Base-by-base conservation (phyloP, 2,113 vertebrate species). In the Chloroceryle aenea region DNA sequence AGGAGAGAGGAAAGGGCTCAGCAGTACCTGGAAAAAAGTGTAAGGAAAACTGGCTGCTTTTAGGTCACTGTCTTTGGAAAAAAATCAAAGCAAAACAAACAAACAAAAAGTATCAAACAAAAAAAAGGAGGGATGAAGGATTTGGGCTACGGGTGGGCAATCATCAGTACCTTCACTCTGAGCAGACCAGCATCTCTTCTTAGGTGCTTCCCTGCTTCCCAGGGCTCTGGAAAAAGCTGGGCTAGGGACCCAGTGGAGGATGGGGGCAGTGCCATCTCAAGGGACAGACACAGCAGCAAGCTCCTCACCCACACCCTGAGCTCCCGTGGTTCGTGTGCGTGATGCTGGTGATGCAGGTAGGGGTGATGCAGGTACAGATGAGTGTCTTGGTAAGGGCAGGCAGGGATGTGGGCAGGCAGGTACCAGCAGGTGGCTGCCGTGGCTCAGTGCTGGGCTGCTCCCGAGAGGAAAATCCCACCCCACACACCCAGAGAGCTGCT, bases 341-440 rank as follows among this genome's bases (percentile, higher is more conserved):
- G 71, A 21, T 16, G 40, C 40, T 42, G 72, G 59, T 1, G 11
- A 6, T 25, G 21, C 17, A 34, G 47, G 27, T 9, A 5, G 0
- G 2, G 62, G 6, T 17, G 48, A 17, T 27, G 55, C 36, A 25
- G 56, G 81, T 8, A 7, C 3, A 43, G 56, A 18, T 9, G 43
- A 5, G 2, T 13, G 48, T 9, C 12, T 8, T 8, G 81, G 38
- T 30, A 11, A 20, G 6, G 8, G 27, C 52, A 62, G 43, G 38
- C 45, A 69, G 43, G 56, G 89, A 1, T 62, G 36, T 1, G 11
- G 86, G 48, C 63, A 14, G 12, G 63, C 36, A 50, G 85, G 82
- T 66, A 13, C 73, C 73, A 62, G 88, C 56, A 87, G 83, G 26
- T 89, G 77, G 84, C 76, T 96, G 69, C 80, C 4, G 2, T 77